Evolutionary conservation across 2,797 vertebrate species (phyloP), one percentile per base, ranked within the genome.

Genomic region (Gymnothorax reevesii): DNA sequence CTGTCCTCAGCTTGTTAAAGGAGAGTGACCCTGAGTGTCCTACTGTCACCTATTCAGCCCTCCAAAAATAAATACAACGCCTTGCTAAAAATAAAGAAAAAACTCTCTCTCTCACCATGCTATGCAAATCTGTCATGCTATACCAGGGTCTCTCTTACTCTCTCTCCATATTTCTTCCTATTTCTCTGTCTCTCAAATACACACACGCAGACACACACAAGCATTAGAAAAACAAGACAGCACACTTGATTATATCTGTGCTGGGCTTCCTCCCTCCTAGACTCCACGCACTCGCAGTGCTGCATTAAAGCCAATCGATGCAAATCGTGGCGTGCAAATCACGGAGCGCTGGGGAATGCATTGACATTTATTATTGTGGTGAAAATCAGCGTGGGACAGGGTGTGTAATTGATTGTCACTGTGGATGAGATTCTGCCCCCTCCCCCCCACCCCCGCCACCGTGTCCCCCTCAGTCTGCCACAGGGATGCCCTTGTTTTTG

Each of bases 291-390:
- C 42, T 77, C 27, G 7, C 73, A 49, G 42, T 49, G 42, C 73
- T 77, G 73, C 73, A 77, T 77, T 77, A 77, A 83, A 25, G 27
- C 57, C 25, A 83, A 83, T 83, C 57, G 13, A 83, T 83, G 82
- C 57, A 77, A 77, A 77, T 77, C 73, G 52, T 33, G 52, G 73
- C 42, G 73, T 77, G 57, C 83, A 73, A 77, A 77, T 77, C 73
- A 77, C 73, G 52, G 42, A 77, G 73, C 13, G 33, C 83, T 62
- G 75, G 85, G 90, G 90, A 92, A 92, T 92, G 88, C 89, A 91
- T 89, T 91, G 90, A 89, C 90, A 91, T 92, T 90, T 90, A 90
- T 89, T 88, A 91, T 90, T 88, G 88, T 91, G 89, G 90, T 90
- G 89, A 66, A 83, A 66, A 66, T 66, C 49, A 64, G 25, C 33